Evolutionary conservation across 2,113 vertebrate genomes (phyloP).

Genomic region (Ptychochromis oligacanthus): DNA sequence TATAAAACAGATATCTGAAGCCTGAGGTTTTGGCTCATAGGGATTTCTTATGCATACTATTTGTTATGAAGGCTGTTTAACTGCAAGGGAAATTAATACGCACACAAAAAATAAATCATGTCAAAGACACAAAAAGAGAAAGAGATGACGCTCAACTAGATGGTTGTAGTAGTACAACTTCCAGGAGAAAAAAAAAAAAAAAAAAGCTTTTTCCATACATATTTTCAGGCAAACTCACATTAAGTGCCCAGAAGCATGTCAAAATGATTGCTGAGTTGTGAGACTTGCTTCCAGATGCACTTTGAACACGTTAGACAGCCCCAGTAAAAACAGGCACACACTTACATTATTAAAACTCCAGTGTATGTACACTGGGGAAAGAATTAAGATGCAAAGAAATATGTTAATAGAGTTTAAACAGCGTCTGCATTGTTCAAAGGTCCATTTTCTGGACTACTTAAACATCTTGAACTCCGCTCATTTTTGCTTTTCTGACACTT

Average conservation of each 20-base stretch:
- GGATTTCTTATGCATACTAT: not conserved
- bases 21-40: not conserved
- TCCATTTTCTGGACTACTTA: too few relatives aligned
- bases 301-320: not conserved
- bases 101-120: not conserved
- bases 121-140: not conserved
- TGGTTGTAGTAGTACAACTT: not conserved
- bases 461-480: too few relatives aligned
- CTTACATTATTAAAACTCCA: not conserved
- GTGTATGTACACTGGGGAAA: not conserved
- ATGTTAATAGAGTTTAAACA: not conserved
- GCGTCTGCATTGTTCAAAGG: too few relatives aligned
- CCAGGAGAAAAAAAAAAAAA: not conserved
- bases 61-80: not conserved
- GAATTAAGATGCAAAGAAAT: not conserved
- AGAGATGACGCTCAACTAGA: not conserved
- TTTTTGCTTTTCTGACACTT: not conserved
- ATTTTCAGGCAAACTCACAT: not conserved
- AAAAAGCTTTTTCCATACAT: not conserved
- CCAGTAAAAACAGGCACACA: not conserved
- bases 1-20: not conserved
- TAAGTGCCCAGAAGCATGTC: not conserved
- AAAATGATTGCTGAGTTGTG: not conserved
- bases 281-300: not conserved
- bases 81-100: not conserved